phyloP scores from a whole-genome alignment of 2,888 invertebrate genomes.

The Bembecia ichneumoniformis region DNA sequence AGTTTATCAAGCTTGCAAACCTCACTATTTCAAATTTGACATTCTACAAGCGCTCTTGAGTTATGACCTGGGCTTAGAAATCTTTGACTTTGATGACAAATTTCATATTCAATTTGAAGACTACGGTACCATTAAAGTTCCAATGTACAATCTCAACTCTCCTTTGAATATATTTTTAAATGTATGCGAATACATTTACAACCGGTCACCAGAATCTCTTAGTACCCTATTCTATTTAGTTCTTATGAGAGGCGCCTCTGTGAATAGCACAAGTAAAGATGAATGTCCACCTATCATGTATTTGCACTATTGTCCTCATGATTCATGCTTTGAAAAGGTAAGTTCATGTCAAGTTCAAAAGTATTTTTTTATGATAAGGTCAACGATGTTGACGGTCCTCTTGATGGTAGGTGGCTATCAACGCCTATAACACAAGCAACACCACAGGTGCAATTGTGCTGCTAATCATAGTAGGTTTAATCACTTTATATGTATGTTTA shows the following conservation, averaged over 20 bases:
- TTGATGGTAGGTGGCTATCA: too few relatives aligned
- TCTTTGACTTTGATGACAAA: slow-evolving; percentile 43
- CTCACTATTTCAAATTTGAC: slow-evolving; percentile 53
- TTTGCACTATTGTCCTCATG: slow-evolving; percentile 44
- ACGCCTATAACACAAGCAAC: too few relatives aligned
- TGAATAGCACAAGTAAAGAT: slow-evolving; percentile 41
- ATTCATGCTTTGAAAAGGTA: slow-evolving; percentile 46
- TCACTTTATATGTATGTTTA: too few relatives aligned
- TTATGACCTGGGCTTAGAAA: slow-evolving; percentile 49
- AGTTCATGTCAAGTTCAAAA: slow-evolving; percentile 16
- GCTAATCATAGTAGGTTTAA: too few relatives aligned
- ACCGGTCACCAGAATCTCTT: slow-evolving; percentile 41
- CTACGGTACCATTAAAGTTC: slow-evolving; percentile 29
- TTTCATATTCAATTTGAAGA: slow-evolving; percentile 35
- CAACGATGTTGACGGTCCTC: too few relatives aligned
- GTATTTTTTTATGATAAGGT: background rate
- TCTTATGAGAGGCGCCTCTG: slow-evolving; percentile 48
- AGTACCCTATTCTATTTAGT: slow-evolving; percentile 49
- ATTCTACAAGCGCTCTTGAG: slow-evolving; percentile 47
- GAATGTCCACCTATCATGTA: slow-evolving; percentile 64
- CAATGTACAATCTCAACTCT: slow-evolving; percentile 39
- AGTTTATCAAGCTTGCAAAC: slow-evolving; percentile 50
- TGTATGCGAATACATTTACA: slow-evolving; percentile 57
- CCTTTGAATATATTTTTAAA: slow-evolving; percentile 53
- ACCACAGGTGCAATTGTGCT: too few relatives aligned